Evolutionary conservation across 2,797 vertebrate genomes (phyloP).

Genomic region (Denticeps clupeoides): DNA sequence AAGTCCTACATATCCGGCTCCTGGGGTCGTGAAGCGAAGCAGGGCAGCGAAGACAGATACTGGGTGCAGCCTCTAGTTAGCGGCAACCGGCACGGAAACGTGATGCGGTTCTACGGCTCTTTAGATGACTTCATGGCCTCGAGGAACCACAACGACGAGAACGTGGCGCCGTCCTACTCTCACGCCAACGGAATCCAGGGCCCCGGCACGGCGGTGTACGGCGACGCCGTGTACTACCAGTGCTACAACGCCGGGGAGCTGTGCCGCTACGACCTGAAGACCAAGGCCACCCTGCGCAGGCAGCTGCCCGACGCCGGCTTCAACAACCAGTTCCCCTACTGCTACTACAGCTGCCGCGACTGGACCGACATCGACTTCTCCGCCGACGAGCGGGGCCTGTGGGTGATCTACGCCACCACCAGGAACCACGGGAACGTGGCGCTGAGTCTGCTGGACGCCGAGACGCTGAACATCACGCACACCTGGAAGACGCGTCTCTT

Average conservation of each 20-base stretch:
- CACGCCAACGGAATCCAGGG: slow-evolving; percentile 42
- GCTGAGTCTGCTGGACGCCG: slow-evolving; percentile 38
- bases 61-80: slow-evolving; percentile 48
- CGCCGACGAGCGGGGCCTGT: slow-evolving; percentile 48
- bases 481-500: slow-evolving; percentile 57
- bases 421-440: slow-evolving; percentile 56
- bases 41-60: slow-evolving; percentile 22
- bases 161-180: slow-evolving; percentile 25
- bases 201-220: slow-evolving; percentile 45
- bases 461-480: slow-evolving; percentile 40
- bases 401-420: slow-evolving; percentile 52
- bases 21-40: slow-evolving; percentile 49
- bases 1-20: slow-evolving; percentile 43
- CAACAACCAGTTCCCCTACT: slow-evolving; percentile 57
- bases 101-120: slow-evolving; percentile 36
- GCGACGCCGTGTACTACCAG: slow-evolving; percentile 47
- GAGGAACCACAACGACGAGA: slow-evolving; percentile 33
- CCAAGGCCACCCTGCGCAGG: slow-evolving; percentile 25
- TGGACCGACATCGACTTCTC: slow-evolving; percentile 53
- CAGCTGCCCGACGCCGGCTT: slow-evolving; percentile 36
- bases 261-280: slow-evolving; percentile 49
- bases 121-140: slow-evolving; percentile 48
- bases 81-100: slow-evolving; percentile 37
- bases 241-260: slow-evolving; percentile 45
- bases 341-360: slow-evolving; percentile 50